Evolutionary conservation across 2,888 invertebrate species (phyloP).

Genomic region (Drosophila longiperda): DNA sequence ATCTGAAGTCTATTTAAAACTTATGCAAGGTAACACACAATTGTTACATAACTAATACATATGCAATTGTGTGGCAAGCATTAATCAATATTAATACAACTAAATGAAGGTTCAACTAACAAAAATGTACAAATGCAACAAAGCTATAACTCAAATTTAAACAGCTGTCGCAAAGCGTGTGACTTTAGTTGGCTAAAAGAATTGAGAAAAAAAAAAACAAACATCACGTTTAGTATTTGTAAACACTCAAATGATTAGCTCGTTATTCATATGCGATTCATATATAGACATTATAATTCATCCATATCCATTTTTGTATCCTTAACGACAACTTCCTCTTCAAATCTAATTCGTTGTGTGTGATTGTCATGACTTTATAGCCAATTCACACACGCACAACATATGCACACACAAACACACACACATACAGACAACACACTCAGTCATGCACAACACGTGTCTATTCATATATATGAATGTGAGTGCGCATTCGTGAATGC

Average conservation of each 20-base stretch:
- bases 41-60: neutral
- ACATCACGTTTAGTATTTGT: constrained; percentile 22
- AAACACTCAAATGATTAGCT: constrained; percentile 10
- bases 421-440: constrained; percentile 30
- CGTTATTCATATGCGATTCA: constrained; percentile 43
- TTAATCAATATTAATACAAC: neutral
- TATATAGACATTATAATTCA: constrained; percentile 33
- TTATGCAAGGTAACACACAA: neutral
- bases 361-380: constrained; percentile 69
- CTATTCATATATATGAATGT: constrained; percentile 57
- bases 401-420: constrained; percentile 28
- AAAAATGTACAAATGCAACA: neutral
- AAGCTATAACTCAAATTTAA: neutral
- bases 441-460: constrained; percentile 65
- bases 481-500: constrained; percentile 70
- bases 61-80: neutral
- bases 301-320: constrained; percentile 57
- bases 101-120: neutral
- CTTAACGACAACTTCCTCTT: constrained; percentile 75
- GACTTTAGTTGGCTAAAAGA: neutral
- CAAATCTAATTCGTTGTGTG: constrained; percentile 64
- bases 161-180: constrained; percentile 22
- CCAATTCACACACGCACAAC: constrained; percentile 57
- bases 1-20: neutral
- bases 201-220: neutral